Evolutionary conservation across 1,140 invertebrate species (phyloP).

Genomic region (Dendrolimus punctatus): DNA sequence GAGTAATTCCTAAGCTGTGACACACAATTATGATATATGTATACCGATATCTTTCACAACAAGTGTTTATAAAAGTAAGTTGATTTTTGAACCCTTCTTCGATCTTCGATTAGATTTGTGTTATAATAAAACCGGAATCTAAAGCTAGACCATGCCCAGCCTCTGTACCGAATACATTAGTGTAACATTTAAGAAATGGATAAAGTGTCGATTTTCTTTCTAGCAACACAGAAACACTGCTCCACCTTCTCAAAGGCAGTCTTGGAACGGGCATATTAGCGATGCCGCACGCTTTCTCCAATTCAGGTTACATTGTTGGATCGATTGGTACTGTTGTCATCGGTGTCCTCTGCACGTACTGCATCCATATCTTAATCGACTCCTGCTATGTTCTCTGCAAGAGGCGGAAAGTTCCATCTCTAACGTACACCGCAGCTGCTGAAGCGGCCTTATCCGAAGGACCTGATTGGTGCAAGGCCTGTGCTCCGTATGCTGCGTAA

Average conservation of each 20-base stretch:
- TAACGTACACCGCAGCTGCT: conserved; percentile 81
- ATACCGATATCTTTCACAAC: too few relatives aligned
- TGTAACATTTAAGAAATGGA: not conserved
- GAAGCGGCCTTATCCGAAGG: conserved; percentile 81
- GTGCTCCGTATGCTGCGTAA: conserved; percentile 74
- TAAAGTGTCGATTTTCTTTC: conserved; percentile 17
- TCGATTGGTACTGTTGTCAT: conserved; percentile 75
- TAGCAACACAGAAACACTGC: conserved; percentile 77
- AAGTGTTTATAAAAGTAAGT: too few relatives aligned
- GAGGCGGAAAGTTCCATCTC: conserved; percentile 73
- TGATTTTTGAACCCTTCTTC: too few relatives aligned
- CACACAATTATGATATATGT: too few relatives aligned
- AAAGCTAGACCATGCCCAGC: too few relatives aligned
- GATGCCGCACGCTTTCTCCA: conserved; percentile 81
- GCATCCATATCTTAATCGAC: conserved; percentile 79
- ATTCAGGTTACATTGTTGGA: conserved; percentile 79
- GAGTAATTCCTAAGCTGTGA: too few relatives aligned
- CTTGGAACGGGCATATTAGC: conserved; percentile 84
- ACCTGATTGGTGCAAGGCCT: conserved; percentile 73
- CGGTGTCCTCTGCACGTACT: conserved; percentile 79
- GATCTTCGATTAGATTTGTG: too few relatives aligned
- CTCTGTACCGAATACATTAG: too few relatives aligned
- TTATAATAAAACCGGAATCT: too few relatives aligned
- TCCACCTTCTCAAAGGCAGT: conserved; percentile 79
- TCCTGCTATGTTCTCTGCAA: conserved; percentile 65